These are phyloP conservation scores for Salvelinus fontinalis DNA, from an alignment of 2,113 vertebrate genomes.

Conservation along the genomic window DNA sequence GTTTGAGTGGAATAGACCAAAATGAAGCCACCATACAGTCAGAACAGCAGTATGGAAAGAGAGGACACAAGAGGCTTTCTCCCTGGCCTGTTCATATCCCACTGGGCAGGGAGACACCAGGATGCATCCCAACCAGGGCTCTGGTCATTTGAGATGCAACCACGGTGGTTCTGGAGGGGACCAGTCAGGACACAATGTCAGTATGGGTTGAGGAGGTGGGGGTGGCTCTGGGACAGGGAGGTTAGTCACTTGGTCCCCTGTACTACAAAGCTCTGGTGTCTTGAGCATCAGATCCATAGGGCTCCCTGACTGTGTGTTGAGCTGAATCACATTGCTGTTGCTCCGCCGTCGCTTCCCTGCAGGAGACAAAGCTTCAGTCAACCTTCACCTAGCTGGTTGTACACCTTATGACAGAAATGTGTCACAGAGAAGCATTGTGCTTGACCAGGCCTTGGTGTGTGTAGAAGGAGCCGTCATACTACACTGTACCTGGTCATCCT, in stretches of 20 bases:
- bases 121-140: no score
- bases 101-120: no score
- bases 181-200: no score
- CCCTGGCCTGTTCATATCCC: no score
- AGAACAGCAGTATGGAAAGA: neutral
- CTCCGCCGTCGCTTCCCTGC: slow-evolving; percentile 60
- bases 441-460: neutral
- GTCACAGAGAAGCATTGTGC: neutral
- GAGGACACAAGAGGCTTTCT: neutral
- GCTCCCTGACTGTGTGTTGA: slow-evolving; percentile 15
- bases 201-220: neutral
- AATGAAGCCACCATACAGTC: neutral
- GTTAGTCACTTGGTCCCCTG: neutral
- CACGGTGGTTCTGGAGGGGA: no score
- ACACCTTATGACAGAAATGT: neutral
- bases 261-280: neutral
- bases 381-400: no score
- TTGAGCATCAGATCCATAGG: no score
- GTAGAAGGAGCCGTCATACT: slow-evolving; percentile 30
- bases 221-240: neutral
- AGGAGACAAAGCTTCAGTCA: slow-evolving; percentile 37
- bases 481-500: slow-evolving; percentile 83
- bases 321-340: slow-evolving; percentile 63
- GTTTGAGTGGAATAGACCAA: slow-evolving; percentile 9
- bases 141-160: no score